Conservation (phyloP, 2,888 invertebrate genomes). For the Metalampra italica region DNA sequence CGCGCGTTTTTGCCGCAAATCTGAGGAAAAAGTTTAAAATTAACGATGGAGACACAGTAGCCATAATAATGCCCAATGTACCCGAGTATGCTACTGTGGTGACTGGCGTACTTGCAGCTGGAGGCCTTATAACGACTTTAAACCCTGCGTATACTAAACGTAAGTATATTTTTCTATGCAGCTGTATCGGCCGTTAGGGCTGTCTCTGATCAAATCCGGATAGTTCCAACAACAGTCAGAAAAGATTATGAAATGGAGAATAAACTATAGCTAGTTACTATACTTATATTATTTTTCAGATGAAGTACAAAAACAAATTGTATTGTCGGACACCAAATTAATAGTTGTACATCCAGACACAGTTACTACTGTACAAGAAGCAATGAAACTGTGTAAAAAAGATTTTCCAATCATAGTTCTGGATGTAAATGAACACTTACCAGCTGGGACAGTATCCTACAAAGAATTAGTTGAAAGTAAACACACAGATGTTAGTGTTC, state of each 20-base stretch:
- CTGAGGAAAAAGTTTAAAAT: slow-evolving; percentile 80
- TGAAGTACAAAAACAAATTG: slow-evolving; percentile 82
- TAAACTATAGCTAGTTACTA: too few relatives aligned
- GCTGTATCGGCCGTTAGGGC: too few relatives aligned
- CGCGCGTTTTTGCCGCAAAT: slow-evolving; percentile 79
- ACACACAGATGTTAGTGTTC: slow-evolving; percentile 63
- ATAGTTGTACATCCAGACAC: slow-evolving; percentile 79
- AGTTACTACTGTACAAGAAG: slow-evolving; percentile 61
- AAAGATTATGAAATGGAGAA: too few relatives aligned
- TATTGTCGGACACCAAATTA: slow-evolving; percentile 77
- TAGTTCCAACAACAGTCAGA: too few relatives aligned
- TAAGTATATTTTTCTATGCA: slow-evolving; percentile 31
- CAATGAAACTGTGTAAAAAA: slow-evolving; percentile 58
- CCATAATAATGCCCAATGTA: slow-evolving; percentile 82
- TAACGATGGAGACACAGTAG: slow-evolving; percentile 79
- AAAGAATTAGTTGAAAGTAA: slow-evolving; percentile 72
- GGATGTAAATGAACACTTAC: slow-evolving; percentile 37
- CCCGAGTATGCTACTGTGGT: slow-evolving; percentile 82
- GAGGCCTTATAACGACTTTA: slow-evolving; percentile 81
- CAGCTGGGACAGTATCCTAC: slow-evolving; percentile 78
- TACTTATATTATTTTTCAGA: slow-evolving; percentile 63
- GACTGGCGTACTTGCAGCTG: slow-evolving; percentile 81
- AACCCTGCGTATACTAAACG: slow-evolving; percentile 84
- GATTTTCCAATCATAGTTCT: slow-evolving; percentile 72
- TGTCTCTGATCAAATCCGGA: background rate